Base-by-base conservation (phyloP, 2,113 vertebrate species). In the Euleptes europaea region DNA sequence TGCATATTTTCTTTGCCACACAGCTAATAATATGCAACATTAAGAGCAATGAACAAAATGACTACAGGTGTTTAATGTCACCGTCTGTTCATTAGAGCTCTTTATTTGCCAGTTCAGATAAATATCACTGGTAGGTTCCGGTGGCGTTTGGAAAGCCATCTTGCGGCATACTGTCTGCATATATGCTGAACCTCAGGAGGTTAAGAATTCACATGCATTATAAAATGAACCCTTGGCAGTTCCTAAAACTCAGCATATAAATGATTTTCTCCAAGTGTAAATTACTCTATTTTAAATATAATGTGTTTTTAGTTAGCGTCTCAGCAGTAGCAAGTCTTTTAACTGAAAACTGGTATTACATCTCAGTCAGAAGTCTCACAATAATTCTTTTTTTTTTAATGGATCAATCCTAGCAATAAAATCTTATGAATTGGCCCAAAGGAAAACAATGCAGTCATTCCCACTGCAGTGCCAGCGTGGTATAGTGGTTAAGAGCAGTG, bases 161-260 rank as follows among this genome's bases (percentile, higher is more conserved):
- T 91, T 74, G 35, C 78, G 47, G 84, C 78, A 89, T 49, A 87
- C 69, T 83, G 80, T 89, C 78, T 87, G 49, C 51, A 86, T 75
- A 69, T 40, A 35, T 90, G 65, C 89, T 63, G 90, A 90, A 88
- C 83, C 33, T 67, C 33, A 88, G 38, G 65, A 38, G 42, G 67
- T 86, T 84, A 90, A 91, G 90, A 91, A 88, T 91, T 92, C 72
- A 87, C 76, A 13, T 63, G 8, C 33, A 35, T 90, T 90, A 71
- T 49, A 69, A 88, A 84, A 87, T 33, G 54, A 71, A 84, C 19
- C 15, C 80, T 88, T 84, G 72, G 44, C 84, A 78, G 79, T 23
- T 88, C 71, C 75, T 79, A 33, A 78, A 89, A 17, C 28, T 89
- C 70, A 85, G 47, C 47, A 80, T 78, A 89, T 21, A 82, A 69